Base-by-base conservation (phyloP, 2,888 invertebrate species). In the Clistopyga incitator region DNA sequence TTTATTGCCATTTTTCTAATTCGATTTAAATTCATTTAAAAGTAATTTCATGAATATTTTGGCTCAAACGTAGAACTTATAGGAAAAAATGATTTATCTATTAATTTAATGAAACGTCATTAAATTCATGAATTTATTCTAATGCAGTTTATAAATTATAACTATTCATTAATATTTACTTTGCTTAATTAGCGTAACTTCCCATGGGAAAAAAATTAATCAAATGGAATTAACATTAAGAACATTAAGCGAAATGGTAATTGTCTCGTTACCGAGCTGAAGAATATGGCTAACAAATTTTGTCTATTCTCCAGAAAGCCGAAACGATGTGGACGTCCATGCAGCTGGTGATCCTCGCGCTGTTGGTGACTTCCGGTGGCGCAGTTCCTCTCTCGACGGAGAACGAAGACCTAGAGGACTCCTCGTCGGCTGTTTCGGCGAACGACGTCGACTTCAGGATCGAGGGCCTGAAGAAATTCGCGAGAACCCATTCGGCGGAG, bases 401-500 rank as follows among this genome's bases (percentile, higher is more conserved):
- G 38, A 38, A 10, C 10, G 68, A 29, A 65, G 52, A 25, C 25
- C 23, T n/a, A 45, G 38, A 52, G 29, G 78, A 15, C 23, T n/a
- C 54, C 20, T 8, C 56, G 3, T 13, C 56, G 1, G 47, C 75
- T 13, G 29, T 72, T n/a, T 71, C 64, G 15, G 29, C 79, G 38
- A 86, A 85, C 64, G 81, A 81, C 47, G 72, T 81, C 47, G 67
- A 84, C 18, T 78, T 71, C 6, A 29, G 47, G n/a, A 23, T 47
- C 25, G 78, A 70, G 2, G 72, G 64, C 47, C 54, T 71, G 38
- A 64, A 29, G 20, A 84, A 83, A 61, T 70, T 75, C 3, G 45
- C 65, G 34, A 56, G 70, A 72, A 64, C 18, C 25, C n/a, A 47
- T 6, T 42, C 13, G 13, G 13, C 45, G 2, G 79, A 23, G 13